These are phyloP conservation scores for Labeo catla DNA, from an alignment of 2,113 vertebrate species.

Conservation along the genomic window DNA sequence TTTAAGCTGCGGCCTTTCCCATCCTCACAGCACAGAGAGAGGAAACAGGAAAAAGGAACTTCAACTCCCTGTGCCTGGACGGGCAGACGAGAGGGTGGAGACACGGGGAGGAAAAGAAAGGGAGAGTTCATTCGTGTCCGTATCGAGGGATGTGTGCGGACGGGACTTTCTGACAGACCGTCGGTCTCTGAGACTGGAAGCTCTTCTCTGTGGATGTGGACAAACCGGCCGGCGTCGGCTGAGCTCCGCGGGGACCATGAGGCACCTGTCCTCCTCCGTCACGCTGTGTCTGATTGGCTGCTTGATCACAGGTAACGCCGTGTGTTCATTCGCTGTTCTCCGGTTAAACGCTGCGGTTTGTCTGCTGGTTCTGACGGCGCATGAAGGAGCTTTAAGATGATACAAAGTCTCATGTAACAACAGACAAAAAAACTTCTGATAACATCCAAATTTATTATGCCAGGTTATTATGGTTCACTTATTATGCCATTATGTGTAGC, in stretches of 20 bases:
- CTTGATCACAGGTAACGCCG: constrained; percentile 41
- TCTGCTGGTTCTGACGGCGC: neutral
- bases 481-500: neutral
- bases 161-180: constrained; percentile 17
- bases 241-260: constrained; percentile 39
- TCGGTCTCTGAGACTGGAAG: neutral
- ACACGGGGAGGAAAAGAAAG: constrained; percentile 31
- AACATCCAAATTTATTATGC: neutral
- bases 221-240: neutral
- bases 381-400: neutral
- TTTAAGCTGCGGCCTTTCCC: constrained; percentile 85
- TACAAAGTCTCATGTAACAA: neutral
- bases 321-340: neutral
- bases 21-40: constrained; percentile 84
- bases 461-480: neutral
- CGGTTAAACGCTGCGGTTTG: neutral
- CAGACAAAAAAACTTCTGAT: neutral
- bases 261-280: constrained; percentile 16
- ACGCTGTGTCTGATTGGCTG: constrained; percentile 50
- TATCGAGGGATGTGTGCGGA: constrained; percentile 46
- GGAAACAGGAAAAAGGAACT: constrained; percentile 93
- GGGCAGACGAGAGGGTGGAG: constrained; percentile 55
- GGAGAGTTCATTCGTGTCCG: constrained; percentile 39
- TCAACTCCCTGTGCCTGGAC: constrained; percentile 85
- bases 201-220: constrained; percentile 46